Evolutionary conservation across 2,888 invertebrate species (phyloP).

Genomic region (Scaeva pyrastri): DNA sequence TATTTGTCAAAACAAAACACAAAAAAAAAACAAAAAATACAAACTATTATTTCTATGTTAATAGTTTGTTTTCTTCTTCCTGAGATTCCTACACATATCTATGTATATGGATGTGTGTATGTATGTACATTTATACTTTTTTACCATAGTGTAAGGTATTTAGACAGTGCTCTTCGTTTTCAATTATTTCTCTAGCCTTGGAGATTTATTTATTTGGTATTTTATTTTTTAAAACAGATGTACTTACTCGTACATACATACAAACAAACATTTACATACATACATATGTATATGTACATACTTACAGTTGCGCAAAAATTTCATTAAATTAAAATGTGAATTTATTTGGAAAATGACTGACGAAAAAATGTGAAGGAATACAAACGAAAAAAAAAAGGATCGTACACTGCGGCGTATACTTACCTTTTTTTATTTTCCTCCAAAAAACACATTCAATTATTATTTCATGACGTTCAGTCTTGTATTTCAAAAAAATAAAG

Average conservation of each 20-base stretch:
- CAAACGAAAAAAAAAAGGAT: neutral
- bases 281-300: too few relatives aligned
- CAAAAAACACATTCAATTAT: neutral
- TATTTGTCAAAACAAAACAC: slow-evolving; percentile 6
- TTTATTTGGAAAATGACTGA: slow-evolving; percentile 4
- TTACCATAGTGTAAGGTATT: too few relatives aligned
- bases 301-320: neutral
- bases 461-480: neutral
- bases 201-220: slow-evolving; percentile 17
- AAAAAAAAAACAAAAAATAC: neutral
- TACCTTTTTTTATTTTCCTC: slow-evolving; percentile 36
- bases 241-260: too few relatives aligned
- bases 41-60: slow-evolving; percentile 53
- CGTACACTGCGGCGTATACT: slow-evolving; percentile 50
- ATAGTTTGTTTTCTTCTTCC: slow-evolving; percentile 48
- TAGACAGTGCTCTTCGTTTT: slow-evolving; percentile 33
- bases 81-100: neutral
- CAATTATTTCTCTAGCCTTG: slow-evolving; percentile 60
- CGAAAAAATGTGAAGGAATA: neutral
- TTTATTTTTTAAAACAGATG: too few relatives aligned
- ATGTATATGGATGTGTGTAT: too few relatives aligned
- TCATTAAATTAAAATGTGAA: slow-evolving; percentile 53
- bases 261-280: too few relatives aligned
- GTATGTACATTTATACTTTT: too few relatives aligned
- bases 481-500: neutral